Evolutionary conservation across 2,888 invertebrate genomes (phyloP).

Genomic region (Eupeodes luniger): DNA sequence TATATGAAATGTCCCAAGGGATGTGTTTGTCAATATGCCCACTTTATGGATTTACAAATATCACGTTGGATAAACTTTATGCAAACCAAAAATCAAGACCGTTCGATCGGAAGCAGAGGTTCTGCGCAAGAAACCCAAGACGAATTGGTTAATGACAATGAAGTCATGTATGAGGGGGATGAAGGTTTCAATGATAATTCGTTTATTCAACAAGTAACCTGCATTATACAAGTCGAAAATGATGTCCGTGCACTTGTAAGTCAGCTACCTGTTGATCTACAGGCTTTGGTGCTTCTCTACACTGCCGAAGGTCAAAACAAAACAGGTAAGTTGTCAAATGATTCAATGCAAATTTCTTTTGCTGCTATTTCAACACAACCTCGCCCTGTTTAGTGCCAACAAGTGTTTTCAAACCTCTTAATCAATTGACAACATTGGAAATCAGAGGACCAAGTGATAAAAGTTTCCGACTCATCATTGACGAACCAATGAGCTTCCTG

Average conservation of each 20-base stretch:
- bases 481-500: slow-evolving; percentile 84
- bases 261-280: slow-evolving; percentile 84
- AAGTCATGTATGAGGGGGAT: slow-evolving; percentile 83
- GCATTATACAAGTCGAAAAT: slow-evolving; percentile 85
- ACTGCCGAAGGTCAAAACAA: slow-evolving; percentile 83
- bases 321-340: slow-evolving; percentile 78
- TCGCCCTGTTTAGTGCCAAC: slow-evolving; percentile 80
- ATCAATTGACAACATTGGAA: slow-evolving; percentile 86
- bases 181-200: slow-evolving; percentile 83
- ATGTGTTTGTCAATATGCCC: slow-evolving; percentile 86
- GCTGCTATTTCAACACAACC: slow-evolving; percentile 4
- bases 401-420: slow-evolving; percentile 81
- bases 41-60: slow-evolving; percentile 86
- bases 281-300: slow-evolving; percentile 86
- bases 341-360: not conserved
- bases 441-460: slow-evolving; percentile 86
- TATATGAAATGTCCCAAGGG: slow-evolving; percentile 84
- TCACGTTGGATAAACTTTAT: slow-evolving; percentile 84
- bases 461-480: slow-evolving; percentile 84
- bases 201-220: slow-evolving; percentile 85
- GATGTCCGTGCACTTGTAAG: slow-evolving; percentile 83
- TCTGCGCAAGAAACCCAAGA: slow-evolving; percentile 59
- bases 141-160: slow-evolving; percentile 78
- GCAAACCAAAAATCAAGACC: slow-evolving; percentile 75
- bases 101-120: slow-evolving; percentile 54